Evolutionary conservation across 92 coral and sea anemone species (phyloP).

Genomic region (Paramuricea clavata): DNA sequence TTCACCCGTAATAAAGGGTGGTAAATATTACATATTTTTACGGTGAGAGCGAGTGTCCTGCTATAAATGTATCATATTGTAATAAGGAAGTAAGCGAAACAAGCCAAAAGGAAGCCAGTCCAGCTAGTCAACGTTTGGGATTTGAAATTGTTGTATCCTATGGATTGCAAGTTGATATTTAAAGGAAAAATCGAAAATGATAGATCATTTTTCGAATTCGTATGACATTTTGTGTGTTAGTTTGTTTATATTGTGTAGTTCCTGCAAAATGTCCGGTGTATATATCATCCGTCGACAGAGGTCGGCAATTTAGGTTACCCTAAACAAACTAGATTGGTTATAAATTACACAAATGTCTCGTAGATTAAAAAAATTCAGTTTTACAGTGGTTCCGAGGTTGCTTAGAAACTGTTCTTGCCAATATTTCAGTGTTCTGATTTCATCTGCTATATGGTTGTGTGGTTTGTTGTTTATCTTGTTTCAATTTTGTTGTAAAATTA

Average conservation of each 20-base stretch:
- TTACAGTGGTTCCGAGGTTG: no score
- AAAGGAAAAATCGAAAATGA: background rate
- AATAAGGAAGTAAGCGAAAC: background rate
- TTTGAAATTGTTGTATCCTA: no score
- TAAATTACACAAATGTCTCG: no score
- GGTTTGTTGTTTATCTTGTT: no score
- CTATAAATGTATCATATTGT: background rate
- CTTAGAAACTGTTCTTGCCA: no score
- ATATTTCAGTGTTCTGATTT: no score
- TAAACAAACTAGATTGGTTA: background rate
- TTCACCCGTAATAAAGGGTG: background rate
- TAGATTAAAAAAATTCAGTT: no score
- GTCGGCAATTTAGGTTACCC: background rate
- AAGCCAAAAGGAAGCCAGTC: no score
- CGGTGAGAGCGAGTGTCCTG: background rate
- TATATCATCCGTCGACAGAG: background rate
- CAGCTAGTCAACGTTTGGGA: no score
- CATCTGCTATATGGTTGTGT: no score
- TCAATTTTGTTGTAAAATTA: no score
- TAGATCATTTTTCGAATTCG: background rate
- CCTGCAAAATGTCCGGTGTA: background rate
- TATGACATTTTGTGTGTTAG: background rate
- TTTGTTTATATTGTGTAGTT: background rate
- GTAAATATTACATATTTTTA: background rate
- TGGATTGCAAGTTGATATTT: no score